A percentile compares a stretch with the other conserved stretches of the same genome.
These are phyloP conservation scores for human (Homo sapiens) DNA, from an alignment of 2,113 vertebrate species.

Conservation along the genomic window GRCh38 chrX:86747001-86747500, in stretches of 20 bases:
- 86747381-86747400: background rate
- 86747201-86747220: background rate
- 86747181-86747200: background rate
- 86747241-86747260: background rate
- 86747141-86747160: background rate
- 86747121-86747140: background rate
- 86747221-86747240: background rate
- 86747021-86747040: background rate
- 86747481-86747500: background rate
- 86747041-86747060: background rate
- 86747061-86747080: background rate
- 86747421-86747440: background rate
- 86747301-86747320: background rate
- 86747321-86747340: background rate
- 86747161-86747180: background rate
- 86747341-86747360: background rate
- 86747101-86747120: background rate
- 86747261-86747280: background rate
- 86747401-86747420: background rate
- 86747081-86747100: background rate
- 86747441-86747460: background rate
- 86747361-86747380: background rate
- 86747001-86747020: slow-evolving; percentile 9
- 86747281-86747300: background rate
- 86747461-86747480: background rate